Percentiles rank a stretch among this genome's conserved stretches.
These are phyloP conservation scores for Hippoglossus stenolepis DNA, from an alignment of 2,113 vertebrate species.

Conservation along the genomic window DNA sequence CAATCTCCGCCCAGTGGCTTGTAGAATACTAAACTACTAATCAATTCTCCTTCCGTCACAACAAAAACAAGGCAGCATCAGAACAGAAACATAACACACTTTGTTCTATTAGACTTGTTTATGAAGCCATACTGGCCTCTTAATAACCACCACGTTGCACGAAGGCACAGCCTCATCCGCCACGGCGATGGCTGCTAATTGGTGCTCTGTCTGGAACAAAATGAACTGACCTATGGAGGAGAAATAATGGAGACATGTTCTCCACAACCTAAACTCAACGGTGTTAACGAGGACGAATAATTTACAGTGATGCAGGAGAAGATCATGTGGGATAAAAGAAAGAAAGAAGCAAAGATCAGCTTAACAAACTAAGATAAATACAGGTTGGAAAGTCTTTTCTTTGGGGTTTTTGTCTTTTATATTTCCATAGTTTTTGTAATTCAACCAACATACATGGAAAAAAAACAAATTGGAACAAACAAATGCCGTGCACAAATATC, in stretches of 20 bases:
- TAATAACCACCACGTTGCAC: constrained; percentile 50
- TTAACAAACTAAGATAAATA: not conserved
- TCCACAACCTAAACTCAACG: not conserved
- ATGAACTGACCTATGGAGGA: constrained; percentile 43
- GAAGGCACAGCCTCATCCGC: constrained; percentile 56
- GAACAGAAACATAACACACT: constrained; percentile 22
- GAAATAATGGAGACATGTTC: constrained; percentile 21
- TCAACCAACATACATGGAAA: too few relatives aligned
- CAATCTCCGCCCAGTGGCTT: not conserved
- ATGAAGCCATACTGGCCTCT: constrained; percentile 45
- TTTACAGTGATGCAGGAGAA: not conserved
- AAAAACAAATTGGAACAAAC: too few relatives aligned
- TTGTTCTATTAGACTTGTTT: constrained; percentile 61
- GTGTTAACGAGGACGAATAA: constrained; percentile 17
- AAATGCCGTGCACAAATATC: too few relatives aligned
- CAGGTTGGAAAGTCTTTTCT: not conserved
- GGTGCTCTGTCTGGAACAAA: constrained; percentile 48
- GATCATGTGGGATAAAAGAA: not conserved
- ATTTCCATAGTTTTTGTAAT: too few relatives aligned
- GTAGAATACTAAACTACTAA: constrained; percentile 52
- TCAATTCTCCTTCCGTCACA: constrained; percentile 46
- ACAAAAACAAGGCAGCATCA: constrained; percentile 53
- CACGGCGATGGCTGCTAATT: constrained; percentile 54
- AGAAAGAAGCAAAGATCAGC: not conserved
- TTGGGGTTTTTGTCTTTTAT: too few relatives aligned